phyloP scores from a whole-genome alignment of 2,888 invertebrate species.

The Ormyrus rosae region DNA sequence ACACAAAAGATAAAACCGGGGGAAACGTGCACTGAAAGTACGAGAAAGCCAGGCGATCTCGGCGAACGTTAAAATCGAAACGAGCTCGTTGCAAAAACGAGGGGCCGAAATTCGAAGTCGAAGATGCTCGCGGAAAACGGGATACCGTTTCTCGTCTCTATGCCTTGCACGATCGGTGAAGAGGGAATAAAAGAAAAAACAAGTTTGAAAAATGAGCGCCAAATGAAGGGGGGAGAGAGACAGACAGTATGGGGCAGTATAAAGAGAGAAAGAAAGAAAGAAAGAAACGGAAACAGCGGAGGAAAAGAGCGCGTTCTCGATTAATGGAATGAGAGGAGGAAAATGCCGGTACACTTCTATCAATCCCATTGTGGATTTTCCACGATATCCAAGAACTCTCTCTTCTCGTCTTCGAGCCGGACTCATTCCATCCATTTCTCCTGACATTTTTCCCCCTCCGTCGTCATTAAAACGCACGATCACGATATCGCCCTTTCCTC shows the following conservation, averaged over 20 bases:
- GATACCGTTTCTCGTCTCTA: conserved; percentile 7
- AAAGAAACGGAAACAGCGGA: conserved; percentile 55
- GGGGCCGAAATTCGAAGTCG: conserved; percentile 7
- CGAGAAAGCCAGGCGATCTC: not conserved
- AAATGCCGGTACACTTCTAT: conserved; percentile 12
- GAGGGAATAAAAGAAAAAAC: not conserved
- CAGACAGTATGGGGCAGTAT: not conserved
- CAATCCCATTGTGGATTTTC: conserved; percentile 31
- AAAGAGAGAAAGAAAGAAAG: conserved; percentile 48
- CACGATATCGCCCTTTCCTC: not conserved
- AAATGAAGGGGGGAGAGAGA: not conserved
- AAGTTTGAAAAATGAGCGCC: conserved; percentile 31
- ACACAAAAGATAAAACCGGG: not conserved
- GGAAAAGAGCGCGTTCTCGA: conserved; percentile 35
- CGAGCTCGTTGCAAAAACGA: not conserved
- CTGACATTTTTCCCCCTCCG: conserved; percentile 12
- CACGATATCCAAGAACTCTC: not conserved
- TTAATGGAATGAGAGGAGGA: conserved; percentile 42
- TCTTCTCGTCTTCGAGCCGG: not conserved
- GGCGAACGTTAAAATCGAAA: not conserved
- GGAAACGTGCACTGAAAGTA: conserved; percentile 32
- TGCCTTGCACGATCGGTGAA: not conserved
- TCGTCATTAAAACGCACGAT: not conserved
- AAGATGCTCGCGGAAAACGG: not conserved
- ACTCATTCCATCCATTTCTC: not conserved